Evolutionary conservation across 2,888 invertebrate species (phyloP), one percentile per base, ranked within the genome.

Genomic region (Zootermopsis nevadensis): DNA sequence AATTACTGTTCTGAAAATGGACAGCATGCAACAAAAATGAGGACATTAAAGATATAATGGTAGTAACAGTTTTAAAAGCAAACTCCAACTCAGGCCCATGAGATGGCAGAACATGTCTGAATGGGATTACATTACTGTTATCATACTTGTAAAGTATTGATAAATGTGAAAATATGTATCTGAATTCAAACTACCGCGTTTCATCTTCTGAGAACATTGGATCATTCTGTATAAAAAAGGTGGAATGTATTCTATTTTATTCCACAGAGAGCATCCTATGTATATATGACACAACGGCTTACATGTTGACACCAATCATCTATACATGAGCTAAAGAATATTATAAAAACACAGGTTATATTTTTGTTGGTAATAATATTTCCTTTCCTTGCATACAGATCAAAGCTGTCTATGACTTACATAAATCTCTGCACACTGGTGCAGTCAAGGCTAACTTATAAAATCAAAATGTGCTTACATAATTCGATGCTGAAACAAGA

Each of bases 321-420:
- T 60, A 60, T 60, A 60, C 60, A 60, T 60, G 60, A 60, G 60
- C 60, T n/a, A 60, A 60, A 60, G n/a, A 60, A 60, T 60, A 27
- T 60, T 60, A 7, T 7, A 60, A 60, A 60, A n/a, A 60, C 60
- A 60, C 60, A 12, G n/a, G n/a, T n/a, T 60, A n/a, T 60, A 15
- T 12, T 60, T 1, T 15, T 60, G n/a, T 27, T 60, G n/a, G 60
- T 60, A 60, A n/a, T 60, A 60, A 60, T 19, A 60, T 60, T 4
- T 60, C 27, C 60, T 60, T 7, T 60, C 27, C 60, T n/a, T 60
- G 27, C 27, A n/a, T 60, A 27, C 60, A 27, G 27, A 60, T 60
- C 1, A 27, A n/a, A 60, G n/a, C n/a, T 48, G 48, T 19, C 19
- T 60, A 60, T 4, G 60, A 60, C 60, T 60, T 60, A 60, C 48